Evolutionary conservation across 1,140 invertebrate species (phyloP), one percentile per base, ranked within the genome.

Genomic region (Lysiphlebus fabarum): DNA sequence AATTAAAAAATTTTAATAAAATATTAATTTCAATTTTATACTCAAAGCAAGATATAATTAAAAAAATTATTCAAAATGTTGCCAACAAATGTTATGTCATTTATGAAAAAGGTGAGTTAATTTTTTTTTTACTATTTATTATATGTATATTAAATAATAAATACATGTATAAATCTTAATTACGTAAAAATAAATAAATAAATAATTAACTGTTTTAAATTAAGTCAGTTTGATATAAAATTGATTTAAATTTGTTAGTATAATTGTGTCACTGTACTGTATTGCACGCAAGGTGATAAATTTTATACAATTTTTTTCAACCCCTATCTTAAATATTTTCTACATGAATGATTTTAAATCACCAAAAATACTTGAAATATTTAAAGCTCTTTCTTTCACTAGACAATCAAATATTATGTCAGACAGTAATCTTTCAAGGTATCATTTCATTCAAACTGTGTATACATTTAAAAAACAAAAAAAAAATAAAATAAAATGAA

Each of bases 81-180:
- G 83, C 87, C 87, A 64, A 87, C 86, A 62, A 89, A 90, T 73
- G 86, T 90, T 65, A 87, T 90, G 84, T 89, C 87, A 65, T 90
- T 90, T 75, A 87, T 90, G 84, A 91, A 90, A 71, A 91, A 90
- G 87, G 89, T 91, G 71, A 83, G 82, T 77, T 43, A 62, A 61
- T 58, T 61, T 43, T 55, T 49, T 55, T 44, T 54, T 53, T n/a
- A n/a, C n/a, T n/a, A n/a, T 55, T 58, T n/a, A n/a, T n/a, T n/a
- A n/a, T n/a, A n/a, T n/a, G n/a, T n/a, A n/a, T n/a, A n/a, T n/a
- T n/a, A n/a, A n/a, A n/a, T n/a, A n/a, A n/a, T n/a, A n/a, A n/a
- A n/a, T n/a, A n/a, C n/a, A n/a, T n/a, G n/a, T n/a, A n/a, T n/a
- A n/a, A n/a, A n/a, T n/a, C n/a, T n/a, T n/a, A n/a, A n/a, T n/a